Evolutionary conservation across 1,140 invertebrate species (phyloP), one percentile per base, ranked within the genome.

Genomic region (Diorhabda carinulata): DNA sequence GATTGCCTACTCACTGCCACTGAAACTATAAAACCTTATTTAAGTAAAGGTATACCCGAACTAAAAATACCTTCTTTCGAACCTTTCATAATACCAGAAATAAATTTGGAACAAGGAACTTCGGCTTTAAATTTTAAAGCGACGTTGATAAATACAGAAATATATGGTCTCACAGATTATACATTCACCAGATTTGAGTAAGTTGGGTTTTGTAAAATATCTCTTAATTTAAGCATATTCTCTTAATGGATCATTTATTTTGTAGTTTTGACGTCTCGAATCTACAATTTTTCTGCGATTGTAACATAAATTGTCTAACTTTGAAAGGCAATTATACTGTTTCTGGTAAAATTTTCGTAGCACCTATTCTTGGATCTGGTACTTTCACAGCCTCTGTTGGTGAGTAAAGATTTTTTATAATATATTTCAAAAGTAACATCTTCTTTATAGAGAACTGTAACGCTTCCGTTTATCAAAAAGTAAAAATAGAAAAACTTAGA

Each of bases 71-170:
- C 90, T 0, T 73, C 87, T 0, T 73, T 90, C 43, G 90, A 91
- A 69, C 89, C 89, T 0, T 83, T 91, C 58, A 75, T 79, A 2
- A 83, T 91, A 4, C 88, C 87, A 0, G 85, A 86, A 2, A 79
- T 90, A 56, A 85, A 85, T 42, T 80, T 91, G 56, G 25, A 87
- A 89, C 76, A 84, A 87, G 73, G 87, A 85, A 67, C 82, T 56
- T 84, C 88, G 3, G 84, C 87, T 3, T 75, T 91, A 4, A 86
- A 86, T 69, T 78, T 91, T 57, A 90, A 89, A 76, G 88, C 89
- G 2, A 85, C 85, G 3, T 78, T 92, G 45, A 87, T 84, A 68
- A 86, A 91, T 64, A 84, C 90, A 61, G 86, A 84, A 60, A 86
- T 87, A 0, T 83, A 82, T 63, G 90, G 90, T 7, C 83, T 84